These are phyloP conservation scores for Idaea straminata DNA, from an alignment of 2,888 invertebrate genomes.

Conservation along the genomic window DNA sequence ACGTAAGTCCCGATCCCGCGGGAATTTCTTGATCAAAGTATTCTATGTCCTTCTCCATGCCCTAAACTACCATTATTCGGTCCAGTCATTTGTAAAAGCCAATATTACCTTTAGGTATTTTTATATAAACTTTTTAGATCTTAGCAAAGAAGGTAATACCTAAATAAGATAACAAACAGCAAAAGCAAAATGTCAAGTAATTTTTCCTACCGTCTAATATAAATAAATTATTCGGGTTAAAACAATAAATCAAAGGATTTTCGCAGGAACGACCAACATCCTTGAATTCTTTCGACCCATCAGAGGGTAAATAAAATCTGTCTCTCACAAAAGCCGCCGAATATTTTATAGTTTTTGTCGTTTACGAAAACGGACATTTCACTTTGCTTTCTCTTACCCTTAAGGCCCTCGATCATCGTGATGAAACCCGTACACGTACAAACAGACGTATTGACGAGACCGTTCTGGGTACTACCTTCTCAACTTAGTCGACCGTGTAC, in stretches of 20 bases:
- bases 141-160: neutral
- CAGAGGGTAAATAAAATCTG: conserved; percentile 20
- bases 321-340: conserved; percentile 13
- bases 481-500: no score
- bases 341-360: conserved; percentile 1
- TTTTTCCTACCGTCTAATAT: neutral
- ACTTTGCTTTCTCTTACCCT: neutral
- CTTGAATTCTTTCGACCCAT: conserved; percentile 15
- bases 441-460: no score
- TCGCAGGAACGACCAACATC: conserved; percentile 16
- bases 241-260: conserved; percentile 23
- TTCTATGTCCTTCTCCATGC: no score
- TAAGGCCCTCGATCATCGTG: no score
- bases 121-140: neutral
- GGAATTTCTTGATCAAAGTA: no score
- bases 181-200: neutral
- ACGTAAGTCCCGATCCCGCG: no score
- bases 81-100: no score
- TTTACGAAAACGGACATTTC: neutral
- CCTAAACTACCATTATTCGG: neutral
- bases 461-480: no score
- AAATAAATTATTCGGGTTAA: conserved; percentile 17
- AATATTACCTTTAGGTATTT: no score
- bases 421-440: no score
- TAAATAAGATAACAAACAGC: neutral